A percentile compares a stretch with the other conserved stretches of the same genome.
phyloP scores from a whole-genome alignment of 2,888 invertebrate genomes.

The Xestobium rufovillosum region DNA sequence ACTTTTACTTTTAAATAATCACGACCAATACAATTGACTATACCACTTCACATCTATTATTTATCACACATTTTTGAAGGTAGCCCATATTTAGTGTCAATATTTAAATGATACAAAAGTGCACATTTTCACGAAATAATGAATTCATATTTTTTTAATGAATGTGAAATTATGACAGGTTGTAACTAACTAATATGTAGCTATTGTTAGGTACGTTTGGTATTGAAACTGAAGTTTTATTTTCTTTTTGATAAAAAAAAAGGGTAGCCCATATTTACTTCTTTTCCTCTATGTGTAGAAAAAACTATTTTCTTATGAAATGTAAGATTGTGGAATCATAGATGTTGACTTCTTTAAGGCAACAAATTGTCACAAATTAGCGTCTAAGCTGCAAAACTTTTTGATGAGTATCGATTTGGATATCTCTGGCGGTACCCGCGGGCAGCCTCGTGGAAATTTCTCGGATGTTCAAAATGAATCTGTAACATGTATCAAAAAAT shows the following conservation, averaged over 20 bases:
- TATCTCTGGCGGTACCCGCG: too few species aligned
- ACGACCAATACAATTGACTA: too few species aligned
- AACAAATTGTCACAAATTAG: too few species aligned
- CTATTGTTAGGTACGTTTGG: slow-evolving; percentile 1
- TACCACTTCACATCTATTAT: neutral
- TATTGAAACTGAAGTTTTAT: neutral
- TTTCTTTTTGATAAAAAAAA: slow-evolving; percentile 1
- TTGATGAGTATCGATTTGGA: too few species aligned
- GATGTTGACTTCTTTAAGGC: too few species aligned
- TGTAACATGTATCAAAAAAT: too few species aligned
- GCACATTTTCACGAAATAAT: neutral
- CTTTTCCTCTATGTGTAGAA: slow-evolving; percentile 3
- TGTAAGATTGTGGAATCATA: too few species aligned
- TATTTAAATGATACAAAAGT: slow-evolving; percentile 1
- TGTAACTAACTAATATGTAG: slow-evolving; percentile 1
- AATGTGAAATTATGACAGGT: neutral
- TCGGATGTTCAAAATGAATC: too few species aligned
- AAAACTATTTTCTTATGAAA: too few species aligned
- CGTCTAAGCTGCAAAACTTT: too few species aligned
- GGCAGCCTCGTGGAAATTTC: too few species aligned
- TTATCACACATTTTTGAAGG: slow-evolving; percentile 1
- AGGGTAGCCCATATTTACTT: slow-evolving; percentile 1
- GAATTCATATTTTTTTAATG: neutral
- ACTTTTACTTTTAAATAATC: too few species aligned
- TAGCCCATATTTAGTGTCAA: slow-evolving; percentile 1